A percentile compares a stretch with the other conserved stretches of the same genome.
phyloP scores from a whole-genome alignment of 2,113 vertebrate species.

The Panthera uncia region DNA sequence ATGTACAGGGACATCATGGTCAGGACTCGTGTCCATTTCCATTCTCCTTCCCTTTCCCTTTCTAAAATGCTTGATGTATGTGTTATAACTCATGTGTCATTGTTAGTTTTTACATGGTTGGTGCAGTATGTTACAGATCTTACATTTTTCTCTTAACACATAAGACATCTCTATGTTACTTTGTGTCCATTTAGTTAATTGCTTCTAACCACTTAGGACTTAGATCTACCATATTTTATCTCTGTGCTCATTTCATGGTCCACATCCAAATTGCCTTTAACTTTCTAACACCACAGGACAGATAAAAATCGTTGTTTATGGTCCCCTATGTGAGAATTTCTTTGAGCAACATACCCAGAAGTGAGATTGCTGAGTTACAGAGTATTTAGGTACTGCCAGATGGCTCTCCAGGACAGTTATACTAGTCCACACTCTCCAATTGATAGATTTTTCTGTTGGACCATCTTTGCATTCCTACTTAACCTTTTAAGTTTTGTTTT shows the following conservation, averaged over 20 bases:
- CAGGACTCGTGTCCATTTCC: not conserved
- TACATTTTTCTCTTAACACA: not conserved
- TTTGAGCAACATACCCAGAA: not conserved
- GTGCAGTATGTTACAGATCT: not conserved
- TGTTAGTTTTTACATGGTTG: not conserved
- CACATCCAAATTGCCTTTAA: not conserved
- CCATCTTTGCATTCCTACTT: not conserved
- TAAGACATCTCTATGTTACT: not conserved
- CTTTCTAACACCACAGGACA: not conserved
- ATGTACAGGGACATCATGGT: not conserved
- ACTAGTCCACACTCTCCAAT: not conserved
- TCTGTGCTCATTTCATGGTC: not conserved
- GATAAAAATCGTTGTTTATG: not conserved
- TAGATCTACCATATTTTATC: not conserved
- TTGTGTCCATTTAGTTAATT: not conserved
- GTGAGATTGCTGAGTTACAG: not conserved
- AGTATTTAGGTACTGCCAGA: not conserved
- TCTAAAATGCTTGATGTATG: not conserved
- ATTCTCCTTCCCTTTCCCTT: not conserved
- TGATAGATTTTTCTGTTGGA: conserved; percentile 8
- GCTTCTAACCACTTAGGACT: not conserved
- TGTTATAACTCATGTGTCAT: not conserved
- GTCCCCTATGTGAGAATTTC: not conserved
- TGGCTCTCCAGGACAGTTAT: not conserved
- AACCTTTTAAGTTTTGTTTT: not conserved